Conservation (phyloP, 2,113 vertebrate genomes). For the Paradoxurus hermaphroditus region DNA sequence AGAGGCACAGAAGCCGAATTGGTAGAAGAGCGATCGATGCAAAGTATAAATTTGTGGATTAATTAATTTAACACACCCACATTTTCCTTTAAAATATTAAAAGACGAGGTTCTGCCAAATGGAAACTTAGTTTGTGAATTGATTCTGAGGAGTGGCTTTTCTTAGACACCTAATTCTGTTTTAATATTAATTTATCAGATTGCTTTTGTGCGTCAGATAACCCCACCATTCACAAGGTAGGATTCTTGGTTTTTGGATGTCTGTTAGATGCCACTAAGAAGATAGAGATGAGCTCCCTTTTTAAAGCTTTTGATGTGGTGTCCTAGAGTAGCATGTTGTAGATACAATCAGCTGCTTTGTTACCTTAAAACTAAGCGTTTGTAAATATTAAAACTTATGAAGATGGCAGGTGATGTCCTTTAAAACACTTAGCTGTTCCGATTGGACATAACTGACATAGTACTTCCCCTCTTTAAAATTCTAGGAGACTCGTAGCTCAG, state of each 20-base stretch:
- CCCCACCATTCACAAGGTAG: constrained; percentile 81
- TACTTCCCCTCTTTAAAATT: constrained; percentile 56
- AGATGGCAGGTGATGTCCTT: constrained; percentile 72
- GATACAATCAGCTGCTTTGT: constrained; percentile 86
- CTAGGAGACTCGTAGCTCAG: constrained; percentile 63
- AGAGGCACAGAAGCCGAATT: constrained; percentile 79
- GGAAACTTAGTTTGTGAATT: constrained; percentile 78
- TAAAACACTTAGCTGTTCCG: constrained; percentile 76
- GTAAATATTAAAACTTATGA: constrained; percentile 81
- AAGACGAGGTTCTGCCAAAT: constrained; percentile 77
- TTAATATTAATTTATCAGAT: constrained; percentile 80
- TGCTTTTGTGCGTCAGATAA: constrained; percentile 83
- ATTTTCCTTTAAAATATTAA: constrained; percentile 80
- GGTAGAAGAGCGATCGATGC: constrained; percentile 76
- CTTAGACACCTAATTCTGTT: constrained; percentile 81
- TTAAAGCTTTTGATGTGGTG: constrained; percentile 84
- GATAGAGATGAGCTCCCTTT: constrained; percentile 84
- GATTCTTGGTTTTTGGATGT: constrained; percentile 81
- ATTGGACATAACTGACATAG: constrained; percentile 72
- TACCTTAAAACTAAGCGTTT: constrained; percentile 81
- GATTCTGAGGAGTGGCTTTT: constrained; percentile 77
- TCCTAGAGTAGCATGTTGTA: constrained; percentile 88
- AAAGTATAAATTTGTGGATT: constrained; percentile 77
- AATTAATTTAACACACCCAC: constrained; percentile 82
- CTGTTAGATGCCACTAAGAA: constrained; percentile 88